Base-by-base conservation (phyloP, 2,113 vertebrate genomes). In the Amblyornis subalaris region DNA sequence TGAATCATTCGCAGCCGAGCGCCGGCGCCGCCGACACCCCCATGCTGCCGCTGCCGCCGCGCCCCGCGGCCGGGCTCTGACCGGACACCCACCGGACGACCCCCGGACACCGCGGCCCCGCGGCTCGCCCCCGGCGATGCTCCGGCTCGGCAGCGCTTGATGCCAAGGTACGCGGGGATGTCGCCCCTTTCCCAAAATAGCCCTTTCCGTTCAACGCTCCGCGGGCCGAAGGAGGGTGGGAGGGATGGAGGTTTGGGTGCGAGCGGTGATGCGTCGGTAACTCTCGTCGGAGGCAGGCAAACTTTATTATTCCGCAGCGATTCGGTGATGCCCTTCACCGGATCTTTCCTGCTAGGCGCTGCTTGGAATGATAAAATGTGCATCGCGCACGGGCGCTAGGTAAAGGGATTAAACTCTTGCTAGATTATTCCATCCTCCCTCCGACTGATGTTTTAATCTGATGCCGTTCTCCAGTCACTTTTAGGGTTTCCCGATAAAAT, bases 1-100 rank as follows among this genome's bases (percentile, higher is more conserved):
- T 97, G 98, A 98, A 98, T 96, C 98, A 96, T 97, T 98, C 96
- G 97, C 97, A 97, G 97, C 97, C 91, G 96, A 95, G 92, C 91
- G 70, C 92, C 95, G 90, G 81, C 97, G 47, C 96, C 69, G 76
- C 81, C 42, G 88, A 76, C 85, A 40, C 45, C 92, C 88, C 10
- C 71, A 81, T 45, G 50, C 10, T 38, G 66, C 61, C 7, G 75
- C 81, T 24, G 51, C 61, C 50, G 72, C 66, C 3, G 74, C 78
- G 72, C 51, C 38, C 21, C 80, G 72, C 96, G 83, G 84, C 97
- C 67, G 31, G 97, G 81, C 60, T 96, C 96, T 97, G 95, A 95
- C 92, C 90, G n/a, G n/a, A n/a, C n/a, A n/a, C n/a, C n/a, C n/a
- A n/a, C n/a, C n/a, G n/a, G n/a, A n/a, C n/a, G n/a, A n/a, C n/a